Evolutionary conservation across 2,113 vertebrate genomes (phyloP).

Genomic region (Pelmatolapia mariae): DNA sequence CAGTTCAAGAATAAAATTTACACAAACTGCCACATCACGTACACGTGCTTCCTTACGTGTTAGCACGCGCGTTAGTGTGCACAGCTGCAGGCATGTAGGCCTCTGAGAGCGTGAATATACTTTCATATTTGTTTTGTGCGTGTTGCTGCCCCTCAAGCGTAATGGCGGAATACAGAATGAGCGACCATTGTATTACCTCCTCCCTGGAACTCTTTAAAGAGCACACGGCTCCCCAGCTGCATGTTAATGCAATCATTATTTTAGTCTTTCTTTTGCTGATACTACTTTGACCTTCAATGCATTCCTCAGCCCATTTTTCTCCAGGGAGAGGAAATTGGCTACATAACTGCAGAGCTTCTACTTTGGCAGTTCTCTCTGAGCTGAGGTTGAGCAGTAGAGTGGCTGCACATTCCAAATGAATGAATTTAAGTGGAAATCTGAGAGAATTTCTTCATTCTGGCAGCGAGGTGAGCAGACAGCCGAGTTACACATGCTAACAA

Average conservation of each 20-base stretch:
- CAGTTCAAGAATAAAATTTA: neutral
- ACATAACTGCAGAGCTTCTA: neutral
- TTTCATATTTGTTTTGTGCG: conserved; percentile 20
- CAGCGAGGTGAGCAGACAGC: conserved; percentile 17
- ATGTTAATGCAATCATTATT: conserved; percentile 64
- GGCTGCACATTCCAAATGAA: neutral
- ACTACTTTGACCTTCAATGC: conserved; percentile 58
- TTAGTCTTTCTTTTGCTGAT: conserved; percentile 45
- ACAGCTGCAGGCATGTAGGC: neutral
- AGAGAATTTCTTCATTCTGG: conserved; percentile 25
- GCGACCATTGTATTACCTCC: conserved; percentile 25
- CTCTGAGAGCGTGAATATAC: neutral
- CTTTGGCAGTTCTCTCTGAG: neutral
- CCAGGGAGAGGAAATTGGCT: conserved; percentile 26
- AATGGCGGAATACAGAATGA: conserved; percentile 21
- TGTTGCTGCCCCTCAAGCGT: neutral
- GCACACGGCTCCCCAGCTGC: conserved; percentile 41
- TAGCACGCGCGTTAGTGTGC: neutral
- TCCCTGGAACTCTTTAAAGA: conserved; percentile 50
- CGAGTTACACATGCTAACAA: conserved; percentile 49
- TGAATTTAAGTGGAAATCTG: conserved; percentile 10
- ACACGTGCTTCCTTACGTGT: neutral
- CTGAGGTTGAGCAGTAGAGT: neutral
- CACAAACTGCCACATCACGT: neutral
- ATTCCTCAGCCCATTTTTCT: conserved; percentile 31